Evolutionary conservation across 2,113 vertebrate species (phyloP), one percentile per base, ranked within the genome.

Genomic region (Siniperca chuatsi): DNA sequence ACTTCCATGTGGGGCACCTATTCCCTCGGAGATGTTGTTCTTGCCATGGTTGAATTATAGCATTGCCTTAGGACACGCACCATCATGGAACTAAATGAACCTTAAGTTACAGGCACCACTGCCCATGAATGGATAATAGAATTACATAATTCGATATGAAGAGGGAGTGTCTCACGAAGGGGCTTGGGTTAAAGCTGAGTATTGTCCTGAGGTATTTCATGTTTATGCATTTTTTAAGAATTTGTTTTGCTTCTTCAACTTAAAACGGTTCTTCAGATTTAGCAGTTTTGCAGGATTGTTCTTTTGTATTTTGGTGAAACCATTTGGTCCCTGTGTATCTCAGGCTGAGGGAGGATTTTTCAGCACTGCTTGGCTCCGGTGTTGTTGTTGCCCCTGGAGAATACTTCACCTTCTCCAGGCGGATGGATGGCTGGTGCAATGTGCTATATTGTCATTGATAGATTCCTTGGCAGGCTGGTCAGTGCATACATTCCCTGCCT

Each of bases 361-460:
- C 40, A 78, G 50, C 72, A 20, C 37, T 67, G 44, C 72, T 89
- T 88, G 83, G 90, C 83, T 77, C 37, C 16, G 62, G 70, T 65
- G 48, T 78, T 84, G 78, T 70, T 83, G 81, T 89, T 90, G 72
- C 87, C 90, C 29, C 81, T 6, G 69, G 92, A 86, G 91, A 89
- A 84, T 86, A 73, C 82, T 86, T 86, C 71, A 66, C 44, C 75
- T 80, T 78, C 81, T 85, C 73, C 78, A 77, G 79, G 83, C 65
- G 21, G 21, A 72, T 52, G 50, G 78, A 83, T 78, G 79, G 74
- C 65, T 76, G 61, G 62, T 83, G 84, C 88, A 86, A 75, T 89
- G 90, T 89, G 82, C 77, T 78, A 44, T 77, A 81, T 86, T 93
- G 89, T 93, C 93, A 90, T 62, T 93, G 93, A 94, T 90, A 86